Conservation (phyloP, 1,140 invertebrate genomes). For the Nomia melanderi region DNA sequence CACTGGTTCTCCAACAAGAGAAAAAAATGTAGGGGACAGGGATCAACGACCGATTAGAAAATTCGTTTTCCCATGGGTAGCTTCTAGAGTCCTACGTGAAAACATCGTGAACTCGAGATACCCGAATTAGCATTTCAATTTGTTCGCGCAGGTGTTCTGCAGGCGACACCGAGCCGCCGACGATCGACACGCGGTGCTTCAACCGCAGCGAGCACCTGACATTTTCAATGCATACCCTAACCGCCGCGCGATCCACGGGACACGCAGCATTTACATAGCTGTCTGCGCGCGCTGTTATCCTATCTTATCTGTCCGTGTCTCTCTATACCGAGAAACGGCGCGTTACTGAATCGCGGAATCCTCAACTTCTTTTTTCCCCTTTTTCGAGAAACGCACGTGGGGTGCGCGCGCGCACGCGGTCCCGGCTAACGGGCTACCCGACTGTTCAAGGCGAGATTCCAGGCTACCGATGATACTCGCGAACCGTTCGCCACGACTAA, state of each 20-base stretch:
- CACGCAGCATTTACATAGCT: constrained; percentile 46
- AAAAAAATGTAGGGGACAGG: no score
- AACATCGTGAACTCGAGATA: background rate
- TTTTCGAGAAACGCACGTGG: background rate
- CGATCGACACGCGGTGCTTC: constrained; percentile 26
- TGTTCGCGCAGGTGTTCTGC: constrained; percentile 53
- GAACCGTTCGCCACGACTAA: background rate
- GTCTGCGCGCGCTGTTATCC: background rate
- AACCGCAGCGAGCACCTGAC: constrained; percentile 47
- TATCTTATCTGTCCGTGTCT: constrained; percentile 39
- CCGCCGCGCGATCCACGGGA: background rate
- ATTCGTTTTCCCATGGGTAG: background rate
- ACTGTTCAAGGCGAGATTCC: background rate
- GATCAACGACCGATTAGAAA: no score
- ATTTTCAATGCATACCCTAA: constrained; percentile 55
- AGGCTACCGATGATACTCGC: no score
- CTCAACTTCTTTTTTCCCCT: no score
- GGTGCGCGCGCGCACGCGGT: background rate
- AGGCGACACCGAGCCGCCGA: constrained; percentile 22
- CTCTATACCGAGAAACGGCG: constrained; percentile 17
- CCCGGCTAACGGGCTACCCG: background rate
- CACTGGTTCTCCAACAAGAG: no score
- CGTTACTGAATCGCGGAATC: no score
- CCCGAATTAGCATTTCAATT: constrained; percentile 65
- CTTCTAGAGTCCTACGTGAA: background rate